Percentiles rank a stretch among this genome's conserved stretches.
These are phyloP conservation scores for Aquatica leii DNA, from an alignment of 2,888 invertebrate species.

Conservation along the genomic window DNA sequence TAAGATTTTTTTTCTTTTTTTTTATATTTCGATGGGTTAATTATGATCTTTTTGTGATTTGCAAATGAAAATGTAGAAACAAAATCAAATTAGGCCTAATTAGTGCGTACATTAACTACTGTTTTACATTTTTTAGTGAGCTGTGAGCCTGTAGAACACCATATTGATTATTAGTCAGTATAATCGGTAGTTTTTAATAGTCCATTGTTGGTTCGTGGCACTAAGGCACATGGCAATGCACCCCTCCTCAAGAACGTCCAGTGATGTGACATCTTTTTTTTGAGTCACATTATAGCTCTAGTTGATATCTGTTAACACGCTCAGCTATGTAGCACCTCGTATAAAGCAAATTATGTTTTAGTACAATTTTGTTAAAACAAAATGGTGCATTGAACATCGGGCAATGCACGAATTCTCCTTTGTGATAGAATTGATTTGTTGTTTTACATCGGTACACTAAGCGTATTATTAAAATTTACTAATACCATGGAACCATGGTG, in stretches of 20 bases:
- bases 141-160: conserved; percentile 56
- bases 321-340: conserved; percentile 33
- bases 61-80: conserved; percentile 27
- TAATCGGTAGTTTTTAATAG: conserved; percentile 50
- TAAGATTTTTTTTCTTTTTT: conserved; percentile 26
- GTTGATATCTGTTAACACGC: conserved; percentile 40
- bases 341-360: conserved; percentile 38
- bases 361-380: conserved; percentile 45
- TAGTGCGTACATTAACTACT: conserved; percentile 22
- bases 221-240: conserved; percentile 60
- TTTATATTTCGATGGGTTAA: not conserved
- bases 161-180: conserved; percentile 46
- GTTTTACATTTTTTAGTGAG: conserved; percentile 46
- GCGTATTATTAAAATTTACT: conserved; percentile 37
- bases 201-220: conserved; percentile 55
- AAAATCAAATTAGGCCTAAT: conserved; percentile 46
- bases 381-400: conserved; percentile 30
- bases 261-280: conserved; percentile 34
- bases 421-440: conserved; percentile 56
- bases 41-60: conserved; percentile 35
- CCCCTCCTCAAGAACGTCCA: conserved; percentile 62
- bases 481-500: conserved; percentile 39
- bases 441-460: conserved; percentile 48
- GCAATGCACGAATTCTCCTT: conserved; percentile 39
- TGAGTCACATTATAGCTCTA: conserved; percentile 43